Evolutionary conservation across 2,797 vertebrate genomes (phyloP).

Genomic region (Labroides dimidiatus): DNA sequence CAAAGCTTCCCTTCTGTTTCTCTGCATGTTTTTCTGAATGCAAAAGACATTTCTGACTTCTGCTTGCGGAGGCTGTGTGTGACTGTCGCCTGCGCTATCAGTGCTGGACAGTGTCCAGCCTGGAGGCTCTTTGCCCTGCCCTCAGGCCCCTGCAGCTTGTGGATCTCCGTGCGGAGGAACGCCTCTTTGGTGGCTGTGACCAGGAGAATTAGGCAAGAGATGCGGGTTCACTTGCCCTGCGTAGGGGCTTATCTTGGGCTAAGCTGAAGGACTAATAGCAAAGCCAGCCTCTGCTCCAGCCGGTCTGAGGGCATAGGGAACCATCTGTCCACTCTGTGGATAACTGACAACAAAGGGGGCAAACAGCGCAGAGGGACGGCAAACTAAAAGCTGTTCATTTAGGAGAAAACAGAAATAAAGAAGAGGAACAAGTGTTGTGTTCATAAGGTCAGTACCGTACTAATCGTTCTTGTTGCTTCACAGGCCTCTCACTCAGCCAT

Average conservation of each 20-base stretch:
- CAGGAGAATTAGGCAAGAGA: conserved; percentile 88
- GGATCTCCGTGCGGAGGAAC: conserved; percentile 84
- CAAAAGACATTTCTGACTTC: conserved; percentile 38
- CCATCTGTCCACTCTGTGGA: conserved; percentile 89
- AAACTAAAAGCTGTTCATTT: conserved; percentile 70
- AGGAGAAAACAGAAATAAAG: conserved; percentile 72
- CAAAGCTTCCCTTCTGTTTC: conserved; percentile 58
- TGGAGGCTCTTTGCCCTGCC: conserved; percentile 83
- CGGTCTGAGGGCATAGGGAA: conserved; percentile 86
- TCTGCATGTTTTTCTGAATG: conserved; percentile 42
- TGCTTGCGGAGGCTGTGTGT: conserved; percentile 36
- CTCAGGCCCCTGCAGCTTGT: conserved; percentile 85
- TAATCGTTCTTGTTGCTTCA: conserved; percentile 54
- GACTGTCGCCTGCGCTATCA: conserved; percentile 52
- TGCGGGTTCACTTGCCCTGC: conserved; percentile 85
- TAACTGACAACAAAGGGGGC: conserved; percentile 85
- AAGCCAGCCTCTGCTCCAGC: conserved; percentile 84
- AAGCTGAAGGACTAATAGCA: conserved; percentile 87
- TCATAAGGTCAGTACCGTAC: conserved; percentile 83
- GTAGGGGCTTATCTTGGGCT: conserved; percentile 89
- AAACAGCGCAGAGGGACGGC: conserved; percentile 72
- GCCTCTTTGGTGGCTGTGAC: conserved; percentile 88
- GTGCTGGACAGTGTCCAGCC: conserved; percentile 80
- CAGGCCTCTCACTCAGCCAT: conserved; percentile 46
- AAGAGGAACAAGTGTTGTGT: conserved; percentile 61